Evolutionary conservation across 2,888 invertebrate species (phyloP).

Genomic region (Oxystoma pomonae): DNA sequence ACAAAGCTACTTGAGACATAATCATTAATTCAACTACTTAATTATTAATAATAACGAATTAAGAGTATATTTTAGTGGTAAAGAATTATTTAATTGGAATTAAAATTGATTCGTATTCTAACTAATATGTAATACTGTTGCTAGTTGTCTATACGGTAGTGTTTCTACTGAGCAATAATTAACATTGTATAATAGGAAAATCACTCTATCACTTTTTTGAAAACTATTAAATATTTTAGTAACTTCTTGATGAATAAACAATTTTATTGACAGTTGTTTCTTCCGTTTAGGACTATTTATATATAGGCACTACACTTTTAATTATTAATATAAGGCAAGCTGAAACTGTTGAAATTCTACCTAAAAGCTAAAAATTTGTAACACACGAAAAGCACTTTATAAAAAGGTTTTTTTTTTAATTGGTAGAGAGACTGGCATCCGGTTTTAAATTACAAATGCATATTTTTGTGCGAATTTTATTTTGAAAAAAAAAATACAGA

Average conservation of each 20-base stretch:
- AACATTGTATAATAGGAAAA: neutral
- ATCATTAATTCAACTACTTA: conserved; percentile 33
- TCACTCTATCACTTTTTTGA: neutral
- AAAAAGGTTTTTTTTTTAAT: too few relatives aligned
- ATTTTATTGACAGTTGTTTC: neutral
- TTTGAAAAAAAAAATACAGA: too few relatives aligned
- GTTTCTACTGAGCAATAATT: neutral
- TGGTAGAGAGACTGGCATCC: too few relatives aligned
- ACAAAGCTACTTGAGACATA: conserved; percentile 73
- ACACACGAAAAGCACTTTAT: too few relatives aligned
- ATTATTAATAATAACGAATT: neutral
- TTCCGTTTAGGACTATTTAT: neutral
- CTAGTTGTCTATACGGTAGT: neutral
- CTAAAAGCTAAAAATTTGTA: neutral
- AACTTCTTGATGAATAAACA: neutral
- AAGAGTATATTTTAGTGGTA: neutral
- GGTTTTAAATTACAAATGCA: too few relatives aligned
- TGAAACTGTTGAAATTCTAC: neutral
- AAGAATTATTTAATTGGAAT: neutral
- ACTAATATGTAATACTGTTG: neutral
- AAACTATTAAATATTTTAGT: neutral
- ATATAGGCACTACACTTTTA: neutral
- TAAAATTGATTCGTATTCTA: neutral
- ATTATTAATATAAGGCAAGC: conserved; percentile 1
- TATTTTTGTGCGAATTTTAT: too few relatives aligned